Evolutionary conservation across 2,888 invertebrate genomes (phyloP).

Genomic region (Drosophila birchii): DNA sequence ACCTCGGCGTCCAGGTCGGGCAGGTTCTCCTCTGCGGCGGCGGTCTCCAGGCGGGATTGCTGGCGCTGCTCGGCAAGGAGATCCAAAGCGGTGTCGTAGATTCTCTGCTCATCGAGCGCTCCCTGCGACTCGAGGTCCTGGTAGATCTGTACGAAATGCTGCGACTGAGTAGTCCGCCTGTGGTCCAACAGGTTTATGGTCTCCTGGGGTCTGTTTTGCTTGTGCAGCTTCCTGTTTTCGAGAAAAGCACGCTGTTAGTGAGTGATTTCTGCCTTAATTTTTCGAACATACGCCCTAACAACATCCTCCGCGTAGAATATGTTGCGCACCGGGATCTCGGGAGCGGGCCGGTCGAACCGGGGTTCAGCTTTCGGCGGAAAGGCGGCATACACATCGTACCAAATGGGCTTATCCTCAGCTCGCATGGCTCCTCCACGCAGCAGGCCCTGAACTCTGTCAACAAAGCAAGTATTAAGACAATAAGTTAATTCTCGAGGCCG

Average conservation of each 20-base stretch:
- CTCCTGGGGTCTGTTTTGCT: slow-evolving; percentile 86
- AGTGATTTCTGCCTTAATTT: background rate
- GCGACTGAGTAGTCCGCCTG: slow-evolving; percentile 85
- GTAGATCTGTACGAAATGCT: slow-evolving; percentile 88
- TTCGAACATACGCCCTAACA: slow-evolving; percentile 90
- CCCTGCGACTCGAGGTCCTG: slow-evolving; percentile 86
- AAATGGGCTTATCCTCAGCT: slow-evolving; percentile 93
- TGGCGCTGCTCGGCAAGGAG: slow-evolving; percentile 82
- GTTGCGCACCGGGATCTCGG: slow-evolving; percentile 87
- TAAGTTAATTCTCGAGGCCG: accelerated
- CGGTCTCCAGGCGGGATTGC: slow-evolving; percentile 39
- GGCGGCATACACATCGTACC: slow-evolving; percentile 96
- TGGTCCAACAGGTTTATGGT: slow-evolving; percentile 86
- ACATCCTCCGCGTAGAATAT: slow-evolving; percentile 94
- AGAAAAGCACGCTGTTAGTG: too few relatives aligned
- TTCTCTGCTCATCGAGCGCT: slow-evolving; percentile 86
- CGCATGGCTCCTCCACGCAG: slow-evolving; percentile 92
- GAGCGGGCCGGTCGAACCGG: slow-evolving; percentile 88
- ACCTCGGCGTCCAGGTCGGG: slow-evolving; percentile 9
- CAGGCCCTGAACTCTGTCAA: slow-evolving; percentile 89
- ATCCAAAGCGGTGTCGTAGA: slow-evolving; percentile 85
- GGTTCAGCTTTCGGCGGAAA: slow-evolving; percentile 96
- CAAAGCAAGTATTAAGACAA: background rate
- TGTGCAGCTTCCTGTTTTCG: slow-evolving; percentile 88
- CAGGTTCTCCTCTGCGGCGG: slow-evolving; percentile 34